These are phyloP conservation scores for Colletes collaris DNA, from an alignment of 2,888 invertebrate species.

Conservation along the genomic window DNA sequence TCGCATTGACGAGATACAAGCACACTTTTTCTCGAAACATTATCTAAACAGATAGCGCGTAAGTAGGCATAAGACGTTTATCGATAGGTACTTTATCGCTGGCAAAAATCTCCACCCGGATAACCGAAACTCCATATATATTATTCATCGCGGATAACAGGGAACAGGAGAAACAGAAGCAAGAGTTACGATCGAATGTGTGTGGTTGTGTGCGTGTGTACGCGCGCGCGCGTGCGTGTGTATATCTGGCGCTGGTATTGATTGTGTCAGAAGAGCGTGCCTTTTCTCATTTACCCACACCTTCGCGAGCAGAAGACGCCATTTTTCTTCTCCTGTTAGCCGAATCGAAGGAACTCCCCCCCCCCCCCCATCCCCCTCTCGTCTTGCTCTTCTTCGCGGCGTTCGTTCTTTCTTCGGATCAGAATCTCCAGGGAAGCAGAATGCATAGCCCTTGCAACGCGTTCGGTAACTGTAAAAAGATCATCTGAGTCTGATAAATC, in stretches of 20 bases:
- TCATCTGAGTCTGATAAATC: neutral
- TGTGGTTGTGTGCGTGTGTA: too few species aligned
- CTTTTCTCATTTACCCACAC: conserved; percentile 64
- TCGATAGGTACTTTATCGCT: conserved; percentile 18
- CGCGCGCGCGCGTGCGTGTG: neutral
- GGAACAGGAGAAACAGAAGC: neutral
- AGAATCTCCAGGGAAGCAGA: conserved; percentile 3
- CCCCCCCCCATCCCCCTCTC: conserved; percentile 35
- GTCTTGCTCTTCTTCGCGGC: conserved; percentile 12
- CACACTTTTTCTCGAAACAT: neutral
- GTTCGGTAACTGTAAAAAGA: neutral
- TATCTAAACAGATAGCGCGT: conserved; percentile 27
- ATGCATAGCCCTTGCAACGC: conserved; percentile 1
- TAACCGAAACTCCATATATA: conserved; percentile 10
- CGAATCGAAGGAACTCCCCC: conserved; percentile 59
- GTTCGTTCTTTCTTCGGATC: conserved; percentile 27
- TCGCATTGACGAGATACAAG: neutral
- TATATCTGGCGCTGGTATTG: conserved; percentile 65
- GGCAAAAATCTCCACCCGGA: neutral
- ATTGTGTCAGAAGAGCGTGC: conserved; percentile 66
- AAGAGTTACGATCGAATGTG: conserved; percentile 25
- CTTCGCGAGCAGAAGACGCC: conserved; percentile 61
- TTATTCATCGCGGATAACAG: conserved; percentile 8
- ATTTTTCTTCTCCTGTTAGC: conserved; percentile 66
- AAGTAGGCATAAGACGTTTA: conserved; percentile 20